These are phyloP conservation scores for Protobothrops flavoviridis DNA, from an alignment of 2,113 vertebrate species.

Conservation along the genomic window DNA sequence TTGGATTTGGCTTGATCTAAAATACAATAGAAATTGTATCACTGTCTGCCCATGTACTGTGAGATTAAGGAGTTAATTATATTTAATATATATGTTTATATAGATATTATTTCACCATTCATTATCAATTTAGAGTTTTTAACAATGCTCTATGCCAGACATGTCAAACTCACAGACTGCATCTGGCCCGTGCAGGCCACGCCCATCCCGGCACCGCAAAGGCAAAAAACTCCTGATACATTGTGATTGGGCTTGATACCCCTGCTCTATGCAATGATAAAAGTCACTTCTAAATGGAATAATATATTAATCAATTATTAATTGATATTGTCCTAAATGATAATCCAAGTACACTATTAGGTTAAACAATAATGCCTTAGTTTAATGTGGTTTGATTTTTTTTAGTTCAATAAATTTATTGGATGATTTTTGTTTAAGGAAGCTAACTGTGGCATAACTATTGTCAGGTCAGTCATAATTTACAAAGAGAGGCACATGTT, in stretches of 20 bases:
- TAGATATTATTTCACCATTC: not conserved
- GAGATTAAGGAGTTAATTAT: not conserved
- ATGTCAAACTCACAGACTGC: too few species aligned
- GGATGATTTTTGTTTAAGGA: not conserved
- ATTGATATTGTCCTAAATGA: not conserved
- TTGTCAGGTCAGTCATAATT: conserved; percentile 9
- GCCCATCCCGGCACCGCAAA: too few species aligned
- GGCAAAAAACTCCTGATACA: too few species aligned
- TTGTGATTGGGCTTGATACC: too few species aligned
- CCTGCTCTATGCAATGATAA: not conserved
- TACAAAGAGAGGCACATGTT: conserved; percentile 17
- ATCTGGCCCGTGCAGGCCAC: too few species aligned
- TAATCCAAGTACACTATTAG: not conserved
- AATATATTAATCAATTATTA: not conserved
- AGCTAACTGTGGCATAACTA: rapidly evolving
- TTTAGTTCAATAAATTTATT: conserved; percentile 12
- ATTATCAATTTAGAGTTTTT: not conserved
- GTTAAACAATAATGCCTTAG: not conserved
- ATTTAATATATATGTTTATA: not conserved
- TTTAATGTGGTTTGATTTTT: not conserved
- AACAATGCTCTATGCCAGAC: not conserved
- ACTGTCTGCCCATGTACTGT: not conserved
- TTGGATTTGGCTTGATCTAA: not conserved
- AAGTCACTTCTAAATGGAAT: not conserved
- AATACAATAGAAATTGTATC: not conserved